Evolutionary conservation across 2,797 vertebrate species (phyloP), one percentile per base, ranked within the genome.

Genomic region (Takifugu ocellatus): DNA sequence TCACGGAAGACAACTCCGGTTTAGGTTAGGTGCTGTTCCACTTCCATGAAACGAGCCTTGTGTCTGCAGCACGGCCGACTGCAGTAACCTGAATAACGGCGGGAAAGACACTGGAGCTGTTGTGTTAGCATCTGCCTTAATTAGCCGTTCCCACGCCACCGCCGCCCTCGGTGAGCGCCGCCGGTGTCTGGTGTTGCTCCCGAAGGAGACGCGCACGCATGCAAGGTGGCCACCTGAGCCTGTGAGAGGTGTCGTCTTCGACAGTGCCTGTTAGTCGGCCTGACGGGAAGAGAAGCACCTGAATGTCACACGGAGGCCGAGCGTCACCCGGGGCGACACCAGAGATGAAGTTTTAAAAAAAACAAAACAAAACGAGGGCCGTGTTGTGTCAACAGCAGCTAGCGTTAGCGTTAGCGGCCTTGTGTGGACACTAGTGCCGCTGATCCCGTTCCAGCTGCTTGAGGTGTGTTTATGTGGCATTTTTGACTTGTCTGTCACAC

Each of bases 101-200:
- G 21, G 21, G 21, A 21, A 48, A 56, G 12, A 51, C 51, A 27
- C 31, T 16, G 21, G n/a, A 11, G 3, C 17, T 45, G 54, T 16
- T 47, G 26, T 10, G 24, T 72, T 56, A 66, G 50, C 57, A 0
- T 53, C 17, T 49, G 47, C 21, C 44, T 66, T 66, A 75, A 82
- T 75, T 47, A 63, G 26, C 60, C 48, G 49, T 70, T 83, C 77
- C 61, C 79, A 80, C 3, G 33, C 66, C 51, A 48, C 31, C 1
- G 1, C 56, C 29, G 24, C 60, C 49, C 44, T 59, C 51, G 64
- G 53, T 25, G 27, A 75, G 70, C 61, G 55, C 54, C 61, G 0
- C 1, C 2, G 64, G 78, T 78, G 68, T 84, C 61, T 2, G 5
- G 70, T 84, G 15, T 69, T 79, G 21, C n/a, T 64, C 63, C 62